phyloP scores from a whole-genome alignment of 2,888 invertebrate species.

The Fragum whitleyi region DNA sequence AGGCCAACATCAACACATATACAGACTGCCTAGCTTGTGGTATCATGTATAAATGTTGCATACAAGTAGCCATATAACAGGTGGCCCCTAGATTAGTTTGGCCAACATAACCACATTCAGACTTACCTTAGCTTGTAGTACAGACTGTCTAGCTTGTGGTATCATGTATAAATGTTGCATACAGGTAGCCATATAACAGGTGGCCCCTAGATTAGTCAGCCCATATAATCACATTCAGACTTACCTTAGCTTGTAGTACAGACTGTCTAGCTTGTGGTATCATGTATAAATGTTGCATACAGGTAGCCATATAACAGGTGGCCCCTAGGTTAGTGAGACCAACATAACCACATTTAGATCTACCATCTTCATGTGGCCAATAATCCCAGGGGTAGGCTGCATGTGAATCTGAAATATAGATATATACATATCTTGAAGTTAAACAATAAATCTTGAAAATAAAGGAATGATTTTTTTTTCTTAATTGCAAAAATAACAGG shows the following conservation, averaged over 20 bases:
- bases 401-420: constrained; percentile 86
- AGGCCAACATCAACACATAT: constrained; percentile 91
- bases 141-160: constrained; percentile 95
- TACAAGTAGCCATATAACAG: constrained; percentile 98
- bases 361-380: constrained; percentile 98
- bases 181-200: constrained; percentile 98
- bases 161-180: constrained; percentile 99
- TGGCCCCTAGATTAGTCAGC: constrained; percentile 96
- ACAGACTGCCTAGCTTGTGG: constrained; percentile 95
- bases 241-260: constrained; percentile 90
- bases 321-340: constrained; percentile 97
- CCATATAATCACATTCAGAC: constrained; percentile 87
- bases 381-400: constrained; percentile 98
- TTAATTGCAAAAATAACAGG: too few relatives aligned
- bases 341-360: constrained; percentile 97
- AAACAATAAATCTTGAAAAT: too few relatives aligned
- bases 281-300: constrained; percentile 98
- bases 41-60: constrained; percentile 99
- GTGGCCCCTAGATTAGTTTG: constrained; percentile 98
- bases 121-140: constrained; percentile 90
- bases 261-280: constrained; percentile 96
- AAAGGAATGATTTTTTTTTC: too few relatives aligned
- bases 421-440: neutral
- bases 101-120: constrained; percentile 88
- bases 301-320: constrained; percentile 98